Evolutionary conservation across 1,140 invertebrate species (phyloP).

Genomic region (Ditylenchus dipsaci): DNA sequence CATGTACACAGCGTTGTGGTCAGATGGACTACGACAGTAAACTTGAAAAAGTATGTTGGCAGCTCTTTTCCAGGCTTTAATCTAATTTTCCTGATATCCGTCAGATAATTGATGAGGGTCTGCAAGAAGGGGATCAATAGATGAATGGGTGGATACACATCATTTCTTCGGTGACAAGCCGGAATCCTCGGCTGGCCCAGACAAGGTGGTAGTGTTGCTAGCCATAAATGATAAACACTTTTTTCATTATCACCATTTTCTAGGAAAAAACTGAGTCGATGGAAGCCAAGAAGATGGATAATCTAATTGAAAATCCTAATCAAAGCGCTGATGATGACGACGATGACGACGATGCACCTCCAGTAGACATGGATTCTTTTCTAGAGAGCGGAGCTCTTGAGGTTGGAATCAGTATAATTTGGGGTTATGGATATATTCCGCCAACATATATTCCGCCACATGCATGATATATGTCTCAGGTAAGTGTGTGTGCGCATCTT

Average conservation of each 20-base stretch:
- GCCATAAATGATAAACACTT: not conserved
- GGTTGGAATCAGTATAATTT: no score
- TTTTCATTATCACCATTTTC: not conserved
- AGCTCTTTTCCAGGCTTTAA: slow-evolving; percentile 10
- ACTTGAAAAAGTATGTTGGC: slow-evolving; percentile 68
- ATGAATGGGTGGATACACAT: slow-evolving; percentile 98
- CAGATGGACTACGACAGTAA: slow-evolving; percentile 84
- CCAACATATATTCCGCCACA: no score
- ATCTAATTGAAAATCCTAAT: not conserved
- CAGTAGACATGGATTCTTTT: slow-evolving; percentile 95
- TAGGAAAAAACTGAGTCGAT: not conserved
- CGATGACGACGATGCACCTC: slow-evolving; percentile 87
- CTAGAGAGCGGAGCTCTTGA: slow-evolving; percentile 84
- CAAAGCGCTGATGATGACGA: slow-evolving; percentile 65
- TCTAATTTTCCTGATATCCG: slow-evolving; percentile 20
- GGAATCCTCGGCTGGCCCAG: no score
- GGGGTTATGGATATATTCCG: no score
- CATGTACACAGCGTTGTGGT: slow-evolving; percentile 61
- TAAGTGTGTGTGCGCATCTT: no score
- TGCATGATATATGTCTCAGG: no score
- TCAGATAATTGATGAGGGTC: slow-evolving; percentile 68
- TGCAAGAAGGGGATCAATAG: slow-evolving; percentile 76
- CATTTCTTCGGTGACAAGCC: slow-evolving; percentile 67
- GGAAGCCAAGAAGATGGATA: slow-evolving; percentile 13
- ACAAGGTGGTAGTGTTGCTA: no score